Base-by-base conservation (phyloP, 2,888 invertebrate genomes). In the Chrysolina haemoptera region DNA sequence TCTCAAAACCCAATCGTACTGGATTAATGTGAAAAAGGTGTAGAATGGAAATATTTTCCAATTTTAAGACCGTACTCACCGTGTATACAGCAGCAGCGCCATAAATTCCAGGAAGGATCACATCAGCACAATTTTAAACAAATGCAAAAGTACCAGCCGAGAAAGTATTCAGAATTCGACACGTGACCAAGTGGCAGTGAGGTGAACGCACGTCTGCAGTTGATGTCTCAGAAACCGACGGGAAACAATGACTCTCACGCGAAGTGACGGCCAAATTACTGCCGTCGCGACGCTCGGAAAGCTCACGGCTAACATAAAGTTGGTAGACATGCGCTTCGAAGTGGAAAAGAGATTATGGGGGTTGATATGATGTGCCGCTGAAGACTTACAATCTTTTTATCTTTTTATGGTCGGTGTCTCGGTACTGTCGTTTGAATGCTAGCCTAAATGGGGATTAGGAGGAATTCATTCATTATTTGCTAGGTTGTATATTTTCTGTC, bases 251-350 rank as follows among this genome's bases (percentile, higher is more conserved):
- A 66, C 76, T 66, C 20, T 68, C 73, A 50, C 62, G 71, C 71
- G 43, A 67, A 66, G 62, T 69, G 68, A 16, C 73, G 73, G 35
- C 63, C 70, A 66, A 73, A 70, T 71, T 69, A 76, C 76, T 76
- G 76, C 69, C 73, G 76, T 76, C 70, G 71, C 68, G 76, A 73
- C 76, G 67, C 67, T 53, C 35, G 50, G 12, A 41, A 27, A 22
- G 73, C 69, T 70, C 53, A 48, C 55, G 74, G 50, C 46, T 55
- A 40, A 55, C 41, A 68, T 50, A 70, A 74, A 74, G 64, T 74
- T 74, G 20, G 53, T 43, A 59, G 68, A 62, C 74, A 70, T 71
- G 74, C 74, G 74, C 71, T 41, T 8, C 73, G 43, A 43, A 40
- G 48, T 43, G 46, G 41, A 48, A 64, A 64, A 64, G 22, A 65